Percentiles rank a stretch among this genome's conserved stretches.
Conservation (phyloP, 2,113 vertebrate species). For the Melanocharis versteri region DNA sequence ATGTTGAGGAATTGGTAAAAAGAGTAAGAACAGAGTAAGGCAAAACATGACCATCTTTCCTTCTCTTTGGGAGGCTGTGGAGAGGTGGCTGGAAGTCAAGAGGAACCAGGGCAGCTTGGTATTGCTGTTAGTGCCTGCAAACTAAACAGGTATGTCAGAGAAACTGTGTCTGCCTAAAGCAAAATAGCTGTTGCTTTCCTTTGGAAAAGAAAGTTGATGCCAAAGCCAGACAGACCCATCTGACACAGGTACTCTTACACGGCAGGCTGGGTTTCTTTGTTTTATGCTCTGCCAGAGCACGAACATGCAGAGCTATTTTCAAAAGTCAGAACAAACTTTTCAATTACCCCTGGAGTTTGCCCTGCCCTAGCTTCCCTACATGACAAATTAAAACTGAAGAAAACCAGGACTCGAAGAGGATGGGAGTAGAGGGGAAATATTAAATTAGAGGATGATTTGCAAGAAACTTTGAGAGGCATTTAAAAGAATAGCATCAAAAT, state of each 20-base stretch:
- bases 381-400: neutral
- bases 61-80: neutral
- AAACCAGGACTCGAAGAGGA: neutral
- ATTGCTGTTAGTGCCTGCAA: neutral
- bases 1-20: neutral
- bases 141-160: neutral
- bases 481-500: neutral
- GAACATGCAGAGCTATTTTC: neutral
- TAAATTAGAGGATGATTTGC: neutral
- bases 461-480: neutral
- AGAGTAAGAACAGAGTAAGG: neutral
- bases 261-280: neutral
- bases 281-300: conserved; percentile 9
- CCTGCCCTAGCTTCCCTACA: neutral
- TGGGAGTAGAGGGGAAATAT: neutral
- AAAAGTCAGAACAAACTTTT: neutral
- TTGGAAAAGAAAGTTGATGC: neutral
- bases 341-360: neutral
- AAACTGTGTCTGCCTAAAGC: neutral
- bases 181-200: neutral
- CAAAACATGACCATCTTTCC: neutral
- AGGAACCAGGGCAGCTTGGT: neutral
- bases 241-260: neutral
- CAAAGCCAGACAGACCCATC: neutral
- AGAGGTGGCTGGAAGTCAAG: neutral